These are phyloP conservation scores for Labia minor DNA, from an alignment of 2,888 invertebrate species.

Conservation along the genomic window DNA sequence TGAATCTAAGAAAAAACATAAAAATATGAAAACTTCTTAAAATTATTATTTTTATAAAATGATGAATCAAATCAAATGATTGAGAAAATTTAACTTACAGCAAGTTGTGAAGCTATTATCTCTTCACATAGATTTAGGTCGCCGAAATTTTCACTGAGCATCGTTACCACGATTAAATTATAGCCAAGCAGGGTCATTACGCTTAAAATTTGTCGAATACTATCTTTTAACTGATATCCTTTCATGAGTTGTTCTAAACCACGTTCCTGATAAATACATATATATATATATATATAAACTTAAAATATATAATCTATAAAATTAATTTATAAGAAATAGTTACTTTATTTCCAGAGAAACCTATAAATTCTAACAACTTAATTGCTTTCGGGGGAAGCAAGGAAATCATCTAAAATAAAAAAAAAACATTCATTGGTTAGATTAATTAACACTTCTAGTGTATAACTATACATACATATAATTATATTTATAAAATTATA, in stretches of 20 bases:
- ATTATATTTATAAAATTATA: too few relatives aligned
- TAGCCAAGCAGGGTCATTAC: conserved; percentile 76
- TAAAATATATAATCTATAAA: not conserved
- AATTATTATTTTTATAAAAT: conserved; percentile 18
- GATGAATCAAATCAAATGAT: not conserved
- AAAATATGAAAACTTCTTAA: not conserved
- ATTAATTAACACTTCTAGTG: too few relatives aligned
- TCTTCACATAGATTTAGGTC: conserved; percentile 64
- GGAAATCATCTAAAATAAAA: conserved; percentile 72
- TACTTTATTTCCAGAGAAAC: conserved; percentile 80
- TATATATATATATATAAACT: not conserved
- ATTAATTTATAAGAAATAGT: conserved; percentile 21
- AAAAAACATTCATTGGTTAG: too few relatives aligned
- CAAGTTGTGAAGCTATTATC: conserved; percentile 62
- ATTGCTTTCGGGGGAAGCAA: conserved; percentile 75
- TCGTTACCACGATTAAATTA: conserved; percentile 72
- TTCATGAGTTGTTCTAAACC: conserved; percentile 64
- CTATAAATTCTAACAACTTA: conserved; percentile 83
- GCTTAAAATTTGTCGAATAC: conserved; percentile 76
- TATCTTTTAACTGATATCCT: conserved; percentile 57
- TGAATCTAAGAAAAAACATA: not conserved
- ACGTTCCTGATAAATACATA: conserved; percentile 42
- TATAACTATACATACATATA: too few relatives aligned
- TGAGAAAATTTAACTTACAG: conserved; percentile 34
- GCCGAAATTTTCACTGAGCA: conserved; percentile 69